These are phyloP conservation scores for Polypterus senegalus DNA, from an alignment of 2,113 vertebrate genomes.

Conservation along the genomic window DNA sequence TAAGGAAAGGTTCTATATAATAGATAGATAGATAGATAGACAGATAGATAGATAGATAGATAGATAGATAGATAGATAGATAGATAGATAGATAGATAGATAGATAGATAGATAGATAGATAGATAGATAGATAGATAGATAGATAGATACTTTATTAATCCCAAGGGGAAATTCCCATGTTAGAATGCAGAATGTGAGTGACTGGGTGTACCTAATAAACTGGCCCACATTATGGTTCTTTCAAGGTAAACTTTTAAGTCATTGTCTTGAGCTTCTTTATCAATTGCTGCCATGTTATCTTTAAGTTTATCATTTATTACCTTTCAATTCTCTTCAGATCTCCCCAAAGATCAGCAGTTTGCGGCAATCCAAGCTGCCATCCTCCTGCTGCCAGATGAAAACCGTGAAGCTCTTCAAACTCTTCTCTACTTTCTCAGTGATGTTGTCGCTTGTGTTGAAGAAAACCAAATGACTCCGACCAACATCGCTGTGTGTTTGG, in stretches of 20 bases:
- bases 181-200: too few relatives aligned
- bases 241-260: background rate
- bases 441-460: conserved; percentile 60
- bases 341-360: conserved; percentile 70
- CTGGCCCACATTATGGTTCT: background rate
- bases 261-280: too few relatives aligned
- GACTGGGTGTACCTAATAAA: too few relatives aligned
- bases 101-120: too few relatives aligned
- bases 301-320: background rate
- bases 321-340: conserved; percentile 38
- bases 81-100: too few relatives aligned
- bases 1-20: too few relatives aligned
- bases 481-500: conserved; percentile 75
- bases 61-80: too few relatives aligned
- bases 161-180: too few relatives aligned
- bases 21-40: too few relatives aligned
- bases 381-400: conserved; percentile 72
- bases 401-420: conserved; percentile 64
- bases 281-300: background rate
- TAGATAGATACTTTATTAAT: too few relatives aligned
- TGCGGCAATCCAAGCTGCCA: conserved; percentile 60
- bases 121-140: too few relatives aligned
- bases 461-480: conserved; percentile 83
- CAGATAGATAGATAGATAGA: too few relatives aligned
- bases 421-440: conserved; percentile 63